Evolutionary conservation across 2,888 invertebrate genomes (phyloP).

Genomic region (Sylvicola cinctus): DNA sequence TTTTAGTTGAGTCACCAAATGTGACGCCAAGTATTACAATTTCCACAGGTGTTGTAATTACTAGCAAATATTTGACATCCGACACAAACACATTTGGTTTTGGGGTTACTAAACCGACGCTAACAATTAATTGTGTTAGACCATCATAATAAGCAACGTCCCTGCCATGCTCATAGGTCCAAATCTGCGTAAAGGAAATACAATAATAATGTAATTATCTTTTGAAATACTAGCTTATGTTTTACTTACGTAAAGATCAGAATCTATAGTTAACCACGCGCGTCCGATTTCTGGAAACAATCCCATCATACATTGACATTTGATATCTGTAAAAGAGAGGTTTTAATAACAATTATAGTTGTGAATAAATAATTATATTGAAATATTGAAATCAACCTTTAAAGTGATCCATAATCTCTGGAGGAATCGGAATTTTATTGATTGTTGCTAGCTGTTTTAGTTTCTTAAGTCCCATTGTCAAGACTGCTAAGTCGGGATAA

Average conservation of each 20-base stretch:
- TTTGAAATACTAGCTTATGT: not conserved
- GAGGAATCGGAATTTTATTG: slow-evolving; percentile 73
- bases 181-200: slow-evolving; percentile 23
- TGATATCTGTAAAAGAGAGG: slow-evolving; percentile 47
- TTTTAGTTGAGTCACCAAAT: slow-evolving; percentile 18
- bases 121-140: slow-evolving; percentile 79
- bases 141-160: slow-evolving; percentile 97
- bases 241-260: slow-evolving; percentile 66
- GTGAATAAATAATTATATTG: not conserved
- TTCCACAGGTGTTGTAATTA: slow-evolving; percentile 87
- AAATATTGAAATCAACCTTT: slow-evolving; percentile 39
- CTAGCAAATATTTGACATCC: slow-evolving; percentile 76
- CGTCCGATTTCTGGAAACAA: slow-evolving; percentile 88
- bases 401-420: slow-evolving; percentile 88
- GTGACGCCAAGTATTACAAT: slow-evolving; percentile 38
- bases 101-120: slow-evolving; percentile 78
- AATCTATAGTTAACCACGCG: slow-evolving; percentile 95
- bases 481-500: slow-evolving; percentile 60
- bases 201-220: not conserved
- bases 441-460: slow-evolving; percentile 60
- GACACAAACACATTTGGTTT: slow-evolving; percentile 74
- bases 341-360: not conserved
- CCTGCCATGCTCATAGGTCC: slow-evolving; percentile 89
- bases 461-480: slow-evolving; percentile 43
- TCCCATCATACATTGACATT: slow-evolving; percentile 93